Evolutionary conservation across 2,797 vertebrate genomes (phyloP).

Genomic region (Naso thynnoides): DNA sequence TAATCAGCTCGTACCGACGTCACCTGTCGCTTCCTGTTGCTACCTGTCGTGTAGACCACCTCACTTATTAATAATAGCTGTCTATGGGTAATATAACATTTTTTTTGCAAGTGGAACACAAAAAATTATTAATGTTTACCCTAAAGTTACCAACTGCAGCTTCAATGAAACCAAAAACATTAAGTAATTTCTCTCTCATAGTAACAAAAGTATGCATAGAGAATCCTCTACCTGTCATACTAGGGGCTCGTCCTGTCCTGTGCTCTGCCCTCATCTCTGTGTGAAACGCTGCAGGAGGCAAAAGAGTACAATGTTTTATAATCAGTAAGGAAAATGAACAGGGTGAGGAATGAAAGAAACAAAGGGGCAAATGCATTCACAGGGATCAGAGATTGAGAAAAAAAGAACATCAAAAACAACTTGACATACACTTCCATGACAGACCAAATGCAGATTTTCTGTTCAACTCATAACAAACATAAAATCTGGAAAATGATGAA

Average conservation of each 20-base stretch:
- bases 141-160: too few species aligned
- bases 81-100: too few species aligned
- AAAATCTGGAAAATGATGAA: not conserved
- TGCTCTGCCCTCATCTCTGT: slow-evolving; percentile 86
- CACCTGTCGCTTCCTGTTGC: too few species aligned
- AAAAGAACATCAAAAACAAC: not conserved
- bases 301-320: slow-evolving; percentile 9
- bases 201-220: not conserved
- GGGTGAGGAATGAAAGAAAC: not conserved
- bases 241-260: slow-evolving; percentile 84
- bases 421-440: not conserved
- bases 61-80: too few species aligned
- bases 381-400: too few species aligned
- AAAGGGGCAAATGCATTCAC: not conserved
- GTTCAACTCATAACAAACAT: not conserved
- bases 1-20: too few species aligned
- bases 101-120: too few species aligned
- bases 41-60: too few species aligned
- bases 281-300: slow-evolving; percentile 77
- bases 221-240: slow-evolving; percentile 83
- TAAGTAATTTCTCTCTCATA: not conserved
- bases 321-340: not conserved
- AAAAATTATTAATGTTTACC: too few species aligned
- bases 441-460: not conserved
- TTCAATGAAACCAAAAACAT: too few species aligned